Conservation (phyloP, 2,797 vertebrate genomes). For the Mormyrus proboscirostris region DNA sequence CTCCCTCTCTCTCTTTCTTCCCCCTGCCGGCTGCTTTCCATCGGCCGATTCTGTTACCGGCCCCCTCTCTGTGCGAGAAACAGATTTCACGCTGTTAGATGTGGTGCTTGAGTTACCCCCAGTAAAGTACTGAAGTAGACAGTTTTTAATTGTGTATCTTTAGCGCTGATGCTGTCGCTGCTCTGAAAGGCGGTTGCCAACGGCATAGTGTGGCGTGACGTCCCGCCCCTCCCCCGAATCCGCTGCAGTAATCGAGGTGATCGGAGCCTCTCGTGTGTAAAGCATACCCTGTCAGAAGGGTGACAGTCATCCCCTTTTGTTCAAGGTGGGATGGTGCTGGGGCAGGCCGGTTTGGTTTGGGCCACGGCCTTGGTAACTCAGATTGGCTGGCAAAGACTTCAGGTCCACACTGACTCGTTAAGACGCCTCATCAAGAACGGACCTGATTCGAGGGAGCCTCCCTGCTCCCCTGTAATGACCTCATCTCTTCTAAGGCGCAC, state of each 20-base stretch:
- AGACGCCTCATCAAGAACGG: conserved; percentile 12
- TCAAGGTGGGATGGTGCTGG: not conserved
- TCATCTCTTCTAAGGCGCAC: conserved; percentile 39
- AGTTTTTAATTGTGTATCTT: conserved; percentile 31
- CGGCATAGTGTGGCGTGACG: not conserved
- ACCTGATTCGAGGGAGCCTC: not conserved
- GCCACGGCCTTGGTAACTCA: not conserved
- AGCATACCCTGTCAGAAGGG: not conserved
- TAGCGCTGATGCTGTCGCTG: conserved; percentile 21
- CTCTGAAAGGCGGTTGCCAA: not conserved
- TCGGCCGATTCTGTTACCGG: not conserved
- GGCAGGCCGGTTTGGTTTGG: not conserved
- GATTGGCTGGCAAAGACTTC: not conserved
- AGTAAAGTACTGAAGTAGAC: conserved; percentile 33
- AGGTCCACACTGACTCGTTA: not conserved
- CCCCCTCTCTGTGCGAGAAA: conserved; percentile 21
- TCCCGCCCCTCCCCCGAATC: not conserved
- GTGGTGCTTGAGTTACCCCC: conserved; percentile 25
- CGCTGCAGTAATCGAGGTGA: not conserved
- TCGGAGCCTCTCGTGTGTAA: conserved; percentile 16
- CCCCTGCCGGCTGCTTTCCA: conserved; percentile 22
- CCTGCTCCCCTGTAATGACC: conserved; percentile 28
- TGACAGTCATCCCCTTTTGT: not conserved
- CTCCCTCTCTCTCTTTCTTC: not conserved
- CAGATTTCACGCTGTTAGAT: conserved; percentile 29